phyloP scores from a whole-genome alignment of 2,797 vertebrate species.

The Myotis vivesi region DNA sequence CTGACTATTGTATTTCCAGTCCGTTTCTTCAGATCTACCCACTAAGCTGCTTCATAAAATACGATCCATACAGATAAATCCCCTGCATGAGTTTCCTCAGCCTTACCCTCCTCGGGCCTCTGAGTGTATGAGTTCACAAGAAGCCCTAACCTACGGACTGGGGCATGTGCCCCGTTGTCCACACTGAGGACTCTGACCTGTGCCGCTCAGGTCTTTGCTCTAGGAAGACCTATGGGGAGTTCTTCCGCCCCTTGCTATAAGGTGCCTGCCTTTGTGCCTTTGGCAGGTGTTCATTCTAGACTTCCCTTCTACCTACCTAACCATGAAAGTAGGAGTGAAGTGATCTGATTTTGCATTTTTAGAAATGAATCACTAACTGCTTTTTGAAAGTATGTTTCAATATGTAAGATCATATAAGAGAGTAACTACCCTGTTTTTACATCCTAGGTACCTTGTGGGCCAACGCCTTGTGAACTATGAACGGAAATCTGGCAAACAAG shows the following conservation, averaged over 20 bases:
- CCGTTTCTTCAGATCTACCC: background rate
- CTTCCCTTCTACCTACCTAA: background rate
- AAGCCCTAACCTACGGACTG: fast-evolving
- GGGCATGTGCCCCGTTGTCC: fast-evolving
- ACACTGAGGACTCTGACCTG: background rate
- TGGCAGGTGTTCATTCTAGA: background rate
- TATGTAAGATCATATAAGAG: background rate
- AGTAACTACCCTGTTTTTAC: slow-evolving; percentile 57
- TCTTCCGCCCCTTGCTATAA: fast-evolving
- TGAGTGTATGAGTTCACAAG: background rate
- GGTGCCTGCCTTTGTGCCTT: background rate
- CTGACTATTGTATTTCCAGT: background rate
- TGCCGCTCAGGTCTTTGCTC: background rate
- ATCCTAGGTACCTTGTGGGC: slow-evolving; percentile 95
- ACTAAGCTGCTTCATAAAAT: background rate
- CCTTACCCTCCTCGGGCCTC: background rate
- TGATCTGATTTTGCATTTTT: background rate
- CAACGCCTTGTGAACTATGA: slow-evolving; percentile 99
- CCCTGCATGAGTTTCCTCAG: background rate
- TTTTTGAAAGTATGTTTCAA: background rate
- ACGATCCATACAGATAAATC: background rate
- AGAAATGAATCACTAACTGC: background rate
- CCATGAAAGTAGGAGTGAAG: background rate
- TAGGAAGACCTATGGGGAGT: no score
- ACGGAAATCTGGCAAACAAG: slow-evolving; percentile 92